Evolutionary conservation across 2,888 invertebrate species (phyloP).

Genomic region (Agonopterix arenella): DNA sequence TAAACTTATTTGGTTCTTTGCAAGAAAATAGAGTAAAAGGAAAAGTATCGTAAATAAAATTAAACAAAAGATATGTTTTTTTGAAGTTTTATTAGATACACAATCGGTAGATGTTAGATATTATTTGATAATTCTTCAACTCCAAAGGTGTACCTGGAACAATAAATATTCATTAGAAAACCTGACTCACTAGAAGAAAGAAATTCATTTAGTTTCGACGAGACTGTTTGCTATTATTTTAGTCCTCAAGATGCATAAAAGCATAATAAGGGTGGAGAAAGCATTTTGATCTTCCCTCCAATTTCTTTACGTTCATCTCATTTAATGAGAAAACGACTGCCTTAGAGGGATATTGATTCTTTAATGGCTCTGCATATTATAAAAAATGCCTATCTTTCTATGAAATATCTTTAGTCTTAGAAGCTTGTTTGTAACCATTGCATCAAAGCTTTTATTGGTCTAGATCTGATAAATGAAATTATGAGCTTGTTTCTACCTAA

Average conservation of each 20-base stretch:
- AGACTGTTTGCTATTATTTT: slow-evolving; percentile 39
- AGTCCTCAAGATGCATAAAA: slow-evolving; percentile 40
- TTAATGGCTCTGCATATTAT: too few relatives aligned
- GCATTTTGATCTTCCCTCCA: slow-evolving; percentile 53
- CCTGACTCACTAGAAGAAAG: not conserved
- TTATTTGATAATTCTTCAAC: slow-evolving; percentile 27
- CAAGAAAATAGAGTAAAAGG: not conserved
- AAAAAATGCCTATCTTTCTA: too few relatives aligned
- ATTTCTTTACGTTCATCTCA: slow-evolving; percentile 62
- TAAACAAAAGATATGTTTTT: not conserved
- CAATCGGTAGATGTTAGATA: slow-evolving; percentile 24
- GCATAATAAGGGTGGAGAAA: slow-evolving; percentile 56
- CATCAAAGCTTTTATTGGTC: too few relatives aligned
- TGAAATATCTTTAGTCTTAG: too few relatives aligned
- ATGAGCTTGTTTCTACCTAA: too few relatives aligned
- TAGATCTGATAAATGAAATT: too few relatives aligned
- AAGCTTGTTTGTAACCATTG: too few relatives aligned
- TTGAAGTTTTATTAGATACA: slow-evolving; percentile 59
- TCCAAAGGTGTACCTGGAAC: slow-evolving; percentile 59
- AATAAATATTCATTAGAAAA: slow-evolving; percentile 13
- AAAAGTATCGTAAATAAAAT: not conserved
- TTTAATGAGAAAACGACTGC: slow-evolving; percentile 52
- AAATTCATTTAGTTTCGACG: not conserved
- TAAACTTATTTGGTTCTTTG: not conserved
- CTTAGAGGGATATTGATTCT: slow-evolving; percentile 38